Evolutionary conservation across 1,140 invertebrate species (phyloP).

Genomic region (Meloidogyne chitwoodi): DNA sequence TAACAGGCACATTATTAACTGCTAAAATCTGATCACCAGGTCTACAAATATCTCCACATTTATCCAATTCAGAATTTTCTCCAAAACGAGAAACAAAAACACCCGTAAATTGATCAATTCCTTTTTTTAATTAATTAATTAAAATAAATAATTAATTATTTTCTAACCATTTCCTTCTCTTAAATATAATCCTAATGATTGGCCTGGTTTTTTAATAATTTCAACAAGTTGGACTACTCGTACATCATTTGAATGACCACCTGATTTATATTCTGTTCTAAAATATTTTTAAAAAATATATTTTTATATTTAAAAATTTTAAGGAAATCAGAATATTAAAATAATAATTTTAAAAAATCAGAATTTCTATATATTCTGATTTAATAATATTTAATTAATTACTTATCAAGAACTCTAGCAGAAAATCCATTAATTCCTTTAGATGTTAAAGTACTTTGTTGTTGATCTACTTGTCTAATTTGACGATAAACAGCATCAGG

Average conservation of each 20-base stretch:
- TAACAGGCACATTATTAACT: constrained; percentile 93
- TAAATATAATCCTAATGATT: constrained; percentile 87
- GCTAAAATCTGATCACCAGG: constrained; percentile 98
- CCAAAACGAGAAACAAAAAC: constrained; percentile 98
- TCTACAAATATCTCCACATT: constrained; percentile 89
- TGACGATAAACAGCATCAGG: constrained; percentile 30
- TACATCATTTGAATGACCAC: constrained; percentile 26
- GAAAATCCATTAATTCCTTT: constrained; percentile 36
- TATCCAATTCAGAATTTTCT: constrained; percentile 71
- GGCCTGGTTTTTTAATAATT: constrained; percentile 96
- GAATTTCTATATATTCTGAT: too few species aligned
- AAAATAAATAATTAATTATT: constrained; percentile 1
- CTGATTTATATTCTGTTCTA: constrained; percentile 11
- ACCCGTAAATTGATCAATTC: constrained; percentile 82
- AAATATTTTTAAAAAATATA: background rate
- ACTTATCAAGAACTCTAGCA: constrained; percentile 31
- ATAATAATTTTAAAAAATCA: too few species aligned
- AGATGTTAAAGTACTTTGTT: constrained; percentile 33
- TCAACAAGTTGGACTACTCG: constrained; percentile 77
- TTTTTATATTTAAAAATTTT: background rate
- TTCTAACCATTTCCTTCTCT: constrained; percentile 63
- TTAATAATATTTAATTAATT: background rate
- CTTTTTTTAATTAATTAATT: constrained; percentile 63
- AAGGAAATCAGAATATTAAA: background rate
- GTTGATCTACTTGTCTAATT: constrained; percentile 41